phyloP scores from a whole-genome alignment of 2,113 vertebrate species.

The Mustela lutreola region DNA sequence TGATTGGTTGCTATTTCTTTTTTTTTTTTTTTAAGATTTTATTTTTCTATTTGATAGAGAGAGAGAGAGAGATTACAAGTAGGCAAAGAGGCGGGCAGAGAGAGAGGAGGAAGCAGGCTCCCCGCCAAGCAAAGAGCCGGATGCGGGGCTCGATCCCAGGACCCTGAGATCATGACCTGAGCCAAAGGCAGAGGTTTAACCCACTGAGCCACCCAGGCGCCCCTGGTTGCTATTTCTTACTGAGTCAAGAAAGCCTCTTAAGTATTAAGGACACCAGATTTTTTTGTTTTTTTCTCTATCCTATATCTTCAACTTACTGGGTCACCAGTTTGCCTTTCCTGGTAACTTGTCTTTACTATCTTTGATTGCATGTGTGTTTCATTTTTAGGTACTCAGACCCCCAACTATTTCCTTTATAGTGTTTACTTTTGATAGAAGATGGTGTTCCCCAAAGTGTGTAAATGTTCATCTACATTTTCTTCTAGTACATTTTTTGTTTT shows the following conservation, averaged over 20 bases:
- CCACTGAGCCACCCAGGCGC: too few relatives aligned
- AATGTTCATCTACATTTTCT: slow-evolving; percentile 37
- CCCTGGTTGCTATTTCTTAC: not conserved
- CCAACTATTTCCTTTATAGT: not conserved
- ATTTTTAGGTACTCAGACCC: not conserved
- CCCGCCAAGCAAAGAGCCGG: too few relatives aligned
- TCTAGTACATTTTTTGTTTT: slow-evolving; percentile 40
- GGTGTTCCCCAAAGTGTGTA: not conserved
- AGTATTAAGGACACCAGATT: not conserved
- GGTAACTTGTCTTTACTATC: not conserved
- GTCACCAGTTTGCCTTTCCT: not conserved
- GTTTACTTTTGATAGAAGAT: slow-evolving; percentile 7
- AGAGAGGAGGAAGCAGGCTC: too few relatives aligned
- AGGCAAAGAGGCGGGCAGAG: too few relatives aligned
- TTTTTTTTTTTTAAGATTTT: too few relatives aligned
- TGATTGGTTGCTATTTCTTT: not conserved
- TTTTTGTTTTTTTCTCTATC: not conserved
- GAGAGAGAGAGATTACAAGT: too few relatives aligned
- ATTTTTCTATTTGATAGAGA: too few relatives aligned
- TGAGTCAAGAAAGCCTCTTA: not conserved
- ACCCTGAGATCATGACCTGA: too few relatives aligned
- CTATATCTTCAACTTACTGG: not conserved
- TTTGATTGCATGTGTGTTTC: not conserved
- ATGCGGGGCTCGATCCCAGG: too few relatives aligned
- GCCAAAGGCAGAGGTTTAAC: too few relatives aligned